Evolutionary conservation across 2,888 invertebrate species (phyloP).

Genomic region (Drosophila mimica): DNA sequence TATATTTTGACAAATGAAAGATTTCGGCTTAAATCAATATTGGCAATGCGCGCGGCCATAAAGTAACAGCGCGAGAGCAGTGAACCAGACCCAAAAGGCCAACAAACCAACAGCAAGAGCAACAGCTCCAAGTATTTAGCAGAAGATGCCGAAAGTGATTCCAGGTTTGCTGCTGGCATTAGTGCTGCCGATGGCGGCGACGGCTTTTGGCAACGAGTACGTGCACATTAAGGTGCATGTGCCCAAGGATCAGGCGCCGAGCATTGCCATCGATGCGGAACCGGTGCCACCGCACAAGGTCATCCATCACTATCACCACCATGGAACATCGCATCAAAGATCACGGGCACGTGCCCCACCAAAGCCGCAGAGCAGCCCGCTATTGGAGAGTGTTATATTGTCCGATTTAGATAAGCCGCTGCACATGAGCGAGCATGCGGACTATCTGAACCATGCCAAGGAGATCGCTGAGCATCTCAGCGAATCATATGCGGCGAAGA

Average conservation of each 20-base stretch:
- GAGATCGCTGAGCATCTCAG: slow-evolving; percentile 64
- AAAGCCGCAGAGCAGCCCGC: slow-evolving; percentile 47
- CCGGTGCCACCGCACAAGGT: slow-evolving; percentile 54
- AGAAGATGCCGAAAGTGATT: background rate
- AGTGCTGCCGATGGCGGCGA: slow-evolving; percentile 22
- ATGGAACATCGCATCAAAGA: slow-evolving; percentile 52
- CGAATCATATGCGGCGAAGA: slow-evolving; percentile 56
- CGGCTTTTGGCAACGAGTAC: slow-evolving; percentile 73
- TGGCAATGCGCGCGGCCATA: slow-evolving; percentile 63
- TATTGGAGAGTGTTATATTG: slow-evolving; percentile 72
- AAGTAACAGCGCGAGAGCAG: slow-evolving; percentile 42
- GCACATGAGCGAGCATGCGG: slow-evolving; percentile 59
- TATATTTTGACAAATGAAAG: slow-evolving; percentile 72
- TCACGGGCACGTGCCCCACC: slow-evolving; percentile 28
- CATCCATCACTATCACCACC: slow-evolving; percentile 74
- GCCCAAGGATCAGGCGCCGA: slow-evolving; percentile 63
- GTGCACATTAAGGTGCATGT: slow-evolving; percentile 80
- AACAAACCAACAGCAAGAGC: background rate
- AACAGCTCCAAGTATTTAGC: background rate
- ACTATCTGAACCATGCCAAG: slow-evolving; percentile 66
- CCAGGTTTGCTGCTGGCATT: slow-evolving; percentile 15
- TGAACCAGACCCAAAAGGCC: slow-evolving; percentile 12
- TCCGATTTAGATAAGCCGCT: slow-evolving; percentile 70
- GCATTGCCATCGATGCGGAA: slow-evolving; percentile 40
- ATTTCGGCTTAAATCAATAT: slow-evolving; percentile 76